Base-by-base conservation (phyloP, 2,888 invertebrate genomes). In the Parnassius mnemosyne region DNA sequence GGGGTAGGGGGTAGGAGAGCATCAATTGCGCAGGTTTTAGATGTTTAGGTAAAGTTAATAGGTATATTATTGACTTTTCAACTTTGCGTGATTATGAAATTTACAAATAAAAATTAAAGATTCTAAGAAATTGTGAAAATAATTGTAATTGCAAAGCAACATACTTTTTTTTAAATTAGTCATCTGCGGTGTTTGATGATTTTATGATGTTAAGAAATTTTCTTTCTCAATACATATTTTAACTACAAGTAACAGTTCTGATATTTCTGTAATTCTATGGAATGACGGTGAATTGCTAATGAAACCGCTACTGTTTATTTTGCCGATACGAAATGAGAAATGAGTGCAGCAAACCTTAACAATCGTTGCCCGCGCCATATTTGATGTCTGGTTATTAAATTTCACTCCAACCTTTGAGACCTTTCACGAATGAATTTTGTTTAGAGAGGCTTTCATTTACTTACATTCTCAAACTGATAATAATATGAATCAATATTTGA, bases 321-420 rank as follows among this genome's bases (percentile, higher is more conserved):
- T 84, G 80, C 73, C 81, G 80, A 86, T 85, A 80, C 82, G 79
- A 86, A 88, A 87, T 87, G 87, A 87, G 85, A 86, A 85, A 86
- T 83, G 83, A 82, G 81, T 86, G 83, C 84, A 84, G 80, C 78
- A 80, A 84, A 77, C 83, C 80, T 79, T 82, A 78, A 81, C 80
- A 82, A 83, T 66, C 61, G 66, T 63, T 64, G 68, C 65, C 64
- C 63, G 57, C 53, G 63, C 64, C 53, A 57, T 59, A 56, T 63
- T 65, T 63, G 53, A 61, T 63, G 53, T 65, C 59, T 60, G 49
- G 63, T 57, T 65, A 65, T 65, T 66, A 66, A 66, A 63, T 65
- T 65, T 54, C 51, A 53, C 54, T 53, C 53, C 57, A 52, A 13
- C 50, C 59, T 63, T 50, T 25, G 54, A 54, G 49, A 53, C 50